Base-by-base conservation (phyloP, 2,797 vertebrate species). In the Lacerta viridis region DNA sequence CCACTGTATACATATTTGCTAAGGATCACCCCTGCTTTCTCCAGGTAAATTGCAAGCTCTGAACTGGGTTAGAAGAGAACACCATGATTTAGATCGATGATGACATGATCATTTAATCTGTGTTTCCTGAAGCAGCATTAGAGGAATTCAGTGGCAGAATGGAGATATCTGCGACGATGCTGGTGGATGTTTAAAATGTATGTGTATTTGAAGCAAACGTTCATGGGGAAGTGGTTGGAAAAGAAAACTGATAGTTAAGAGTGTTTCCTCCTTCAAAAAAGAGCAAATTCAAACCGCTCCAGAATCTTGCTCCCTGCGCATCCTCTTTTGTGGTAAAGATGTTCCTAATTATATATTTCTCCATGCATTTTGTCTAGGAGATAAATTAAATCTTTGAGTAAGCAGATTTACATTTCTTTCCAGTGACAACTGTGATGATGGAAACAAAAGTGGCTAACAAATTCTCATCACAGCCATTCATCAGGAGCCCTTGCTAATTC, bases 391-490 rank as follows among this genome's bases (percentile, higher is more conserved):
- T 84, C 46, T 36, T 36, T 8, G 46, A 74, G 23, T 59, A 75
- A 84, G 13, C 71, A 85, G 23, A 69, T 68, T 79, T 46, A 78
- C 39, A 15, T 46, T 25, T 68, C 41, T 50, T 85, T 79, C 29
- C 55, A 85, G 25, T 10, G 66, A 66, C 39, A 79, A 79, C 29
- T 85, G 61, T 50, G 18, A 27, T 86, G 61, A 78, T 68, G 84
- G 64, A 86, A 66, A 79, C 61, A 86, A 79, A 68, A 86, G n/a
- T 68, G 29, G 59, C 13, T 29, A 89, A 76, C 20, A 82, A 68
- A n/a, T 41, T 0, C 3, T 90, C 39, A 61, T 69, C 80, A 75
- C 6, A 90, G 27, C 36, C 46, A 66, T 39, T 90, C 11, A 84
- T 61, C 29, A 82, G n/a, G 10, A 80, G 0, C 0, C 87, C 23